Conservation (phyloP, 2,797 vertebrate species). For the Labeo calbasu region DNA sequence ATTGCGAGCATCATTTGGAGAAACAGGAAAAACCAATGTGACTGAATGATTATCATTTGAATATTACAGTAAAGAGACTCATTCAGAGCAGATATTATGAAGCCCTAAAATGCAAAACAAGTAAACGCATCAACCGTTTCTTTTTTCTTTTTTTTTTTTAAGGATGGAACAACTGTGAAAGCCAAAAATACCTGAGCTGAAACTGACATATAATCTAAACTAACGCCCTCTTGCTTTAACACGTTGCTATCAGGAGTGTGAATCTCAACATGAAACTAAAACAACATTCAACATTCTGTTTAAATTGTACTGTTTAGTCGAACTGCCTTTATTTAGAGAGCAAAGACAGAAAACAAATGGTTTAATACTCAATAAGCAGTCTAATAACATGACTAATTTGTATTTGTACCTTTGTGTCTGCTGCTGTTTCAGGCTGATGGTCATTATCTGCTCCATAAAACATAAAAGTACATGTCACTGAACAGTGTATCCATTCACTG, state of each 20-base stretch:
- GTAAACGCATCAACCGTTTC: background rate
- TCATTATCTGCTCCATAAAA: conserved; percentile 29
- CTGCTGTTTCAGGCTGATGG: background rate
- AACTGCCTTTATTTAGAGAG: background rate
- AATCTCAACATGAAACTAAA: background rate
- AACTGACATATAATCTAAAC: background rate
- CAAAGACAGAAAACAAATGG: background rate
- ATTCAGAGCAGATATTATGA: background rate
- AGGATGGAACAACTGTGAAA: background rate
- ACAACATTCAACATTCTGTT: background rate
- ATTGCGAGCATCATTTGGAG: background rate
- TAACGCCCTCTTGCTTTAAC: background rate
- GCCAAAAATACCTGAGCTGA: background rate
- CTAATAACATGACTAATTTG: background rate
- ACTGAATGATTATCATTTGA: conserved; percentile 25
- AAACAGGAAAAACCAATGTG: conserved; percentile 6
- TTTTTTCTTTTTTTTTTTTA: background rate
- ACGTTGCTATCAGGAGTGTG: background rate
- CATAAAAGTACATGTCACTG: background rate
- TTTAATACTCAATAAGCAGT: background rate
- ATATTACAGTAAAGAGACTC: conserved; percentile 16
- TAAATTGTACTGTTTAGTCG: background rate
- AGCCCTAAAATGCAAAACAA: conserved; percentile 30
- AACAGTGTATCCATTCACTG: background rate
- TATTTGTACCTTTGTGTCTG: conserved; percentile 12